Percentiles rank a stretch among this genome's conserved stretches.
Conservation (phyloP, 2,113 vertebrate genomes). For the Crotophaga sulcirostris region DNA sequence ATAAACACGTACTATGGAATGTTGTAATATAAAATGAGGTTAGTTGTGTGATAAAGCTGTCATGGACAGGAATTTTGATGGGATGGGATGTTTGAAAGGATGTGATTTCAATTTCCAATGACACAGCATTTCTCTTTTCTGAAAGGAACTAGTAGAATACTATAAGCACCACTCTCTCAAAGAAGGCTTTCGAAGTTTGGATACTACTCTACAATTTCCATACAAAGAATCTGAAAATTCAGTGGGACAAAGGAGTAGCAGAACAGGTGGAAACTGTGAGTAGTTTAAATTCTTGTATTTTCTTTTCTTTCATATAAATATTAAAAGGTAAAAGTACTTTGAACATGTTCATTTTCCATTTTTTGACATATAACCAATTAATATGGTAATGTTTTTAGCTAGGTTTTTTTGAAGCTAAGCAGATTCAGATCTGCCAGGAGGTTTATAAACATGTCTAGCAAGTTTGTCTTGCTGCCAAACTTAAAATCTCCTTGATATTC, state of each 20-base stretch:
- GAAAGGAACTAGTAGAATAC: constrained; percentile 93
- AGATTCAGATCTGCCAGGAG: constrained; percentile 43
- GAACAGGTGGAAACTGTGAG: constrained; percentile 85
- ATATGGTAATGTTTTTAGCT: constrained; percentile 25
- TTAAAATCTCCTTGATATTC: constrained; percentile 44
- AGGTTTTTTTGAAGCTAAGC: constrained; percentile 37
- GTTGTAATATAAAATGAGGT: background rate
- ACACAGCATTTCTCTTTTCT: background rate
- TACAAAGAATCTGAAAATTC: constrained; percentile 88
- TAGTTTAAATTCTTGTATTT: constrained; percentile 20
- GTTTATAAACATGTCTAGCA: constrained; percentile 49
- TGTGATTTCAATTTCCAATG: background rate
- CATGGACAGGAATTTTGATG: background rate
- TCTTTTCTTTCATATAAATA: background rate
- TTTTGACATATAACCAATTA: constrained; percentile 51
- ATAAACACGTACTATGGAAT: background rate
- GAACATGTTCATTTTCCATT: constrained; percentile 32
- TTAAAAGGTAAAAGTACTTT: background rate
- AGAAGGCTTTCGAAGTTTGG: constrained; percentile 94
- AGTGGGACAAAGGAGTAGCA: constrained; percentile 74
- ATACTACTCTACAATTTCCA: constrained; percentile 92
- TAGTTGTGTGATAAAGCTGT: background rate
- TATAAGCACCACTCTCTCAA: constrained; percentile 95
- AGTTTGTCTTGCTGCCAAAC: constrained; percentile 49
- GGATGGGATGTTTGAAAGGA: too few species aligned